phyloP scores from a whole-genome alignment of 2,888 invertebrate genomes.

The Drosophila testacea region DNA sequence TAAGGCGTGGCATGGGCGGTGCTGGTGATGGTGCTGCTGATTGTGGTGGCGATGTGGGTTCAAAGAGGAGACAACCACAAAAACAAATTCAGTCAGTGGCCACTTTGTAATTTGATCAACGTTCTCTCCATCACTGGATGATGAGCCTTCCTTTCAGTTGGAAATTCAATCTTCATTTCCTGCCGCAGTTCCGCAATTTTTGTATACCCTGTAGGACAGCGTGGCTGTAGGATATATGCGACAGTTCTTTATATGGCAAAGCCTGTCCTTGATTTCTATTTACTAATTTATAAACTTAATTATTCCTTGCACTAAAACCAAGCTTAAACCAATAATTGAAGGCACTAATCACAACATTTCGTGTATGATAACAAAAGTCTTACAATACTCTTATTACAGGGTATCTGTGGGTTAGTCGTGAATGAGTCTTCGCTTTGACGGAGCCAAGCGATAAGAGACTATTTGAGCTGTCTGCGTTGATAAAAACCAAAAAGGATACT shows the following conservation, averaged over 20 bases:
- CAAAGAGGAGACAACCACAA: slow-evolving; percentile 18
- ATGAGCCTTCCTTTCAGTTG: slow-evolving; percentile 51
- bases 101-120: slow-evolving; percentile 55
- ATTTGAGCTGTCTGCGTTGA: slow-evolving; percentile 16
- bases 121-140: slow-evolving; percentile 50
- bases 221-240: not conserved
- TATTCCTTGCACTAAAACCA: no score
- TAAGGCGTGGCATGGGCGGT: not conserved
- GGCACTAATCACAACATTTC: not conserved
- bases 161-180: slow-evolving; percentile 61
- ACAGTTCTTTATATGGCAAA: no score
- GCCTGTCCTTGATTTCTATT: no score
- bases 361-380: not conserved
- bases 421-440: not conserved
- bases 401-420: slow-evolving; percentile 17
- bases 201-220: slow-evolving; percentile 8
- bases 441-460: slow-evolving; percentile 12
- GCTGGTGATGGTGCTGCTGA: not conserved
- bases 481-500: slow-evolving; percentile 17
- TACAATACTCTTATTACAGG: slow-evolving; percentile 18
- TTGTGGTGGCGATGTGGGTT: not conserved
- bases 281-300: no score
- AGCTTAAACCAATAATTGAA: not conserved
- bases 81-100: slow-evolving; percentile 26
- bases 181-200: slow-evolving; percentile 43